phyloP scores from a whole-genome alignment of 2,888 invertebrate species.

The Limnephilus marmoratus region DNA sequence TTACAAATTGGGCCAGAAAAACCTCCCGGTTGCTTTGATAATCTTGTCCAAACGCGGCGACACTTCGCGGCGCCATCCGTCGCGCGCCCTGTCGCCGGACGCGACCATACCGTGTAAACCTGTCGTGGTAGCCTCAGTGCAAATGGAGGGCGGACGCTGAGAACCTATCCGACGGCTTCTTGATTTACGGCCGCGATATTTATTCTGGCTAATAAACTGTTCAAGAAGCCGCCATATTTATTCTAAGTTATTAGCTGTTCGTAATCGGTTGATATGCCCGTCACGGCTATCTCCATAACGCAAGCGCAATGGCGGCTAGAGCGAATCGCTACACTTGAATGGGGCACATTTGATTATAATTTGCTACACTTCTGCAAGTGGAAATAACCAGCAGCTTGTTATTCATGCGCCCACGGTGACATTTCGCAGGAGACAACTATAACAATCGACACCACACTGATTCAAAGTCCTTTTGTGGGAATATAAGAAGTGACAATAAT shows the following conservation, averaged over 20 bases:
- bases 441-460: neutral
- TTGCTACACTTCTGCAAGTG: slow-evolving; percentile 7
- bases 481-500: neutral
- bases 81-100: neutral
- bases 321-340: slow-evolving; percentile 38
- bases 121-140: neutral
- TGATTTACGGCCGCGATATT: slow-evolving; percentile 47
- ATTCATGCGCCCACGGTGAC: neutral
- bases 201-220: slow-evolving; percentile 36
- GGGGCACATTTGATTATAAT: slow-evolving; percentile 16
- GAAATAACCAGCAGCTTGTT: slow-evolving; percentile 31
- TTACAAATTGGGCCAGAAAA: too few species aligned
- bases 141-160: neutral
- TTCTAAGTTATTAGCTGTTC: slow-evolving; percentile 31
- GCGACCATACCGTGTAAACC: neutral
- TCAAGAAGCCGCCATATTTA: slow-evolving; percentile 22
- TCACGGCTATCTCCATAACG: slow-evolving; percentile 27
- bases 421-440: neutral
- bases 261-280: slow-evolving; percentile 26
- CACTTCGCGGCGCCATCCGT: neutral
- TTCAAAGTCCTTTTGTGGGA: neutral
- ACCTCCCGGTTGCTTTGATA: neutral
- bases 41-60: neutral
- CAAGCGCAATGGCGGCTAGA: neutral
- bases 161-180: slow-evolving; percentile 3